Evolutionary conservation across 1,140 invertebrate genomes (phyloP).

Genomic region (Drosophila mauritiana): DNA sequence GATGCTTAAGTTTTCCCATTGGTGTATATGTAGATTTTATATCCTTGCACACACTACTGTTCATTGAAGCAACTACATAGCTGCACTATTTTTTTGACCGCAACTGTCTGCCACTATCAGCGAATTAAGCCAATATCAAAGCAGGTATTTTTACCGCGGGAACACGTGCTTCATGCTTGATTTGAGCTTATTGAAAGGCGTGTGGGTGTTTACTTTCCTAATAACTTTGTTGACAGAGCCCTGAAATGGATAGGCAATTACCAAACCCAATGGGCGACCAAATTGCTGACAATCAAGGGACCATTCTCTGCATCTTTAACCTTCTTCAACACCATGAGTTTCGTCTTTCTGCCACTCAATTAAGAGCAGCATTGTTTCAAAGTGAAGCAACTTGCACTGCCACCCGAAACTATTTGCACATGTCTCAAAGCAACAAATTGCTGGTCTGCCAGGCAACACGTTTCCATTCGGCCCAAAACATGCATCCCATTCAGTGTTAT

Average conservation of each 20-base stretch:
- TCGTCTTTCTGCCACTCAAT: slow-evolving; percentile 49
- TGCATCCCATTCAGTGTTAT: slow-evolving; percentile 20
- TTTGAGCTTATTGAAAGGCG: slow-evolving; percentile 37
- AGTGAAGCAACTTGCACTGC: slow-evolving; percentile 3
- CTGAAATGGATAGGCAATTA: slow-evolving; percentile 46
- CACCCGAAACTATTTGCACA: slow-evolving; percentile 46
- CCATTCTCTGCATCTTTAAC: neutral
- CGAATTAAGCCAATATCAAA: neutral
- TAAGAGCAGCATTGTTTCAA: slow-evolving; percentile 53
- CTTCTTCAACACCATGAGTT: slow-evolving; percentile 10
- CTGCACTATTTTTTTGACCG: neutral
- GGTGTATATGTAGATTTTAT: no score
- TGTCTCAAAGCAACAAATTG: slow-evolving; percentile 54
- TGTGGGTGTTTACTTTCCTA: slow-evolving; percentile 23
- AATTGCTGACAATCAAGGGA: slow-evolving; percentile 24
- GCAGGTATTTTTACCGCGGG: slow-evolving; percentile 24
- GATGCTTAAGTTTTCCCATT: no score
- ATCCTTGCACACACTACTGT: no score
- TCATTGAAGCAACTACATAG: no score
- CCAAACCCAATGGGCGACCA: slow-evolving; percentile 22
- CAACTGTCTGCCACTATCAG: neutral
- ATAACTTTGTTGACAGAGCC: slow-evolving; percentile 27
- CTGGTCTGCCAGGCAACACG: slow-evolving; percentile 35
- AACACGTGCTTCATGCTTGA: slow-evolving; percentile 36
- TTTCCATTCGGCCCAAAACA: slow-evolving; percentile 44